phyloP scores from a whole-genome alignment of 2,113 vertebrate genomes.

The Melanocharis versteri region DNA sequence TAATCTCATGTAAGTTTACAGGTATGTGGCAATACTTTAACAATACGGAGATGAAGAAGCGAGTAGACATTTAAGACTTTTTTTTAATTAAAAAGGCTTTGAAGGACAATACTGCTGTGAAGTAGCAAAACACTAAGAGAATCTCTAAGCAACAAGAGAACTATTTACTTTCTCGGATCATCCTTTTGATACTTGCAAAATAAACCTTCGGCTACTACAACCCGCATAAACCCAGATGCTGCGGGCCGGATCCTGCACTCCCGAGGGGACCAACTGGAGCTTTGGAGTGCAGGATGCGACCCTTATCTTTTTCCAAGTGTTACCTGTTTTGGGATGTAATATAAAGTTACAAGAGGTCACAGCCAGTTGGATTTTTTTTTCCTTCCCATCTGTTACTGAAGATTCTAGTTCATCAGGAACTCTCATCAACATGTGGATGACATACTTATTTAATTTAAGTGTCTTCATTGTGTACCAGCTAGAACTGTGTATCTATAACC shows the following conservation, averaged over 20 bases:
- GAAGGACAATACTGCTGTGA: conserved; percentile 63
- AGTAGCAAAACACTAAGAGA: conserved; percentile 66
- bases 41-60: conserved; percentile 65
- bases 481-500: conserved; percentile 53
- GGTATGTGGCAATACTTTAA: conserved; percentile 80
- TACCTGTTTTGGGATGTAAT: conserved; percentile 46
- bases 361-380: conserved; percentile 44
- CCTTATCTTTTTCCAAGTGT: conserved; percentile 15
- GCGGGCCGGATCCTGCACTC: conserved; percentile 33
- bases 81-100: conserved; percentile 61
- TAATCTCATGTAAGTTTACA: conserved; percentile 72
- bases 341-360: conserved; percentile 64
- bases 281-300: conserved; percentile 40
- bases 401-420: conserved; percentile 36
- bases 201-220: conserved; percentile 41
- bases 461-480: conserved; percentile 53
- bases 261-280: not conserved
- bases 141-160: conserved; percentile 61
- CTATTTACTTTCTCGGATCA: conserved; percentile 64
- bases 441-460: conserved; percentile 57
- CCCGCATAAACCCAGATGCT: conserved; percentile 2
- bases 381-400: conserved; percentile 62
- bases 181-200: conserved; percentile 66
- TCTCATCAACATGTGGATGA: conserved; percentile 50
- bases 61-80: conserved; percentile 46